These are phyloP conservation scores for Parnassius orleans DNA, from an alignment of 2,888 invertebrate species.

Conservation along the genomic window DNA sequence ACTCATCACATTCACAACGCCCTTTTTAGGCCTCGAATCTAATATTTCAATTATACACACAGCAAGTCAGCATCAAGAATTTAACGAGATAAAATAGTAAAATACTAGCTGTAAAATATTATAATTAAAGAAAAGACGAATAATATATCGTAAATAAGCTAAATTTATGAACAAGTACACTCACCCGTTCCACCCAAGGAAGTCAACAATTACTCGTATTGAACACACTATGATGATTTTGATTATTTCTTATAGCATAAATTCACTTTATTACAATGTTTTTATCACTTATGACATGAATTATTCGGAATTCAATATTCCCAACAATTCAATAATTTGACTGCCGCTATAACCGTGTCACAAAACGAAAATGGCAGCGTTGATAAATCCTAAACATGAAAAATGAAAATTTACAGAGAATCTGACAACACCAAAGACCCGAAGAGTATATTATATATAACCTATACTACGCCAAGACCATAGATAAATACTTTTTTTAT, in stretches of 20 bases:
- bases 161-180: slow-evolving; percentile 59
- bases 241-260: slow-evolving; percentile 20
- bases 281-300: slow-evolving; percentile 44
- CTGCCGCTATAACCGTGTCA: slow-evolving; percentile 73
- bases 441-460: too few relatives aligned
- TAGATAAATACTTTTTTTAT: too few relatives aligned
- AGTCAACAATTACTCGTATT: slow-evolving; percentile 60
- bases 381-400: slow-evolving; percentile 34
- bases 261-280: slow-evolving; percentile 23
- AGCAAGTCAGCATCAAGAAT: neutral
- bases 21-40: slow-evolving; percentile 48
- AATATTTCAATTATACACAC: slow-evolving; percentile 1
- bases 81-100: neutral
- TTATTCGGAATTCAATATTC: slow-evolving; percentile 50
- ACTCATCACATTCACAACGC: slow-evolving; percentile 57
- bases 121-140: neutral
- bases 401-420: slow-evolving; percentile 25
- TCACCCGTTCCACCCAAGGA: slow-evolving; percentile 72
- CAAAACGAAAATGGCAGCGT: slow-evolving; percentile 81
- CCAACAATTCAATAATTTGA: slow-evolving; percentile 54
- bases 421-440: slow-evolving; percentile 29
- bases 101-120: neutral
- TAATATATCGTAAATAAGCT: slow-evolving; percentile 40
- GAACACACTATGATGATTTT: slow-evolving; percentile 47
- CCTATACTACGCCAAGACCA: too few relatives aligned